Base-by-base conservation (phyloP, 2,113 vertebrate species). In the Neodontobutis hainanensis region DNA sequence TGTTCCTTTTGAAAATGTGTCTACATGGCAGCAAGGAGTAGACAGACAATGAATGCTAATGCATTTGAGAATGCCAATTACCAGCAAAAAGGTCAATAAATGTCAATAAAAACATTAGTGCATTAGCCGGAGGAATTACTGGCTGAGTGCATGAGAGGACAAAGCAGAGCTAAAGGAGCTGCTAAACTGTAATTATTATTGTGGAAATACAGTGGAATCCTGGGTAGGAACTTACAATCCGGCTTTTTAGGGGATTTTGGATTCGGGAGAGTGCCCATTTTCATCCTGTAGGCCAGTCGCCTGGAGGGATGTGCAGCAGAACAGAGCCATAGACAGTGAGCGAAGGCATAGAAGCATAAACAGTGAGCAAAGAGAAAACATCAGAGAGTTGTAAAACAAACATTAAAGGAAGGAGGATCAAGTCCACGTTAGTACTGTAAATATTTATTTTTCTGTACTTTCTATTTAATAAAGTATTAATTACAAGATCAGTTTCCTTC, bases 241-340 rank as follows among this genome's bases (percentile, higher is more conserved):
- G 94, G 90, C 69, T 92, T 95, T 93, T 91, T 94, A 70, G 92
- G 87, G 68, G 92, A 93, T 85, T 92, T 94, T 63, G 94, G 88
- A 61, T 93, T 94, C 16, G 93, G 95, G 68, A 96, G 86, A 0
- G 92, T 93, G 50, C 95, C 95, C 32, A 93, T 85, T 83, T 95
- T 91, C 87, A 93, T 95, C 90, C 96, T 91, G 93, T 97, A 96
- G 65, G 81, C 94, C 81, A 98, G 70, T 4, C 97, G 94, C 81
- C 97, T 98, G 83, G 73, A 70, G 55, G 65, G 60, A 49, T 34
- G 62, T 32, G 70, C 71, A 68, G 71, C 58, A 66, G 70, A 57
- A 57, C 49, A 72, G 57, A 82, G 62, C 15, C 65, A 70, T 38
- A 66, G 66, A 77, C 0, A 38, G 44, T 73, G 46, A 70, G 47